Conservation (phyloP, 2,797 vertebrate species). For the Simalia tracyae region DNA sequence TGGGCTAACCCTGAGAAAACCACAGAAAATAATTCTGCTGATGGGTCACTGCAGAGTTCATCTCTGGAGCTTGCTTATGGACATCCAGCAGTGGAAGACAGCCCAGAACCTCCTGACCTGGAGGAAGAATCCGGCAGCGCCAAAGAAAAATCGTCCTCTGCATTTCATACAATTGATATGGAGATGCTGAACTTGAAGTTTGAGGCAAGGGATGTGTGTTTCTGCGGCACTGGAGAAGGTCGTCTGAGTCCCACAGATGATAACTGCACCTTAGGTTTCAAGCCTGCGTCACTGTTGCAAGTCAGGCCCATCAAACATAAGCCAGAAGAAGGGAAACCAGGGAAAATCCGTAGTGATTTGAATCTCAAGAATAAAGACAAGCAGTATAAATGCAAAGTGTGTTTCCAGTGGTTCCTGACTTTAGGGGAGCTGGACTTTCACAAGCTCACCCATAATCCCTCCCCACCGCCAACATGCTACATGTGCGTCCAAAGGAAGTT, state of each 20-base stretch:
- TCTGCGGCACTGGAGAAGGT: slow-evolving; percentile 78
- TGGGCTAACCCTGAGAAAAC: slow-evolving; percentile 74
- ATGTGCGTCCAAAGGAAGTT: slow-evolving; percentile 98
- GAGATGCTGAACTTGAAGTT: slow-evolving; percentile 81
- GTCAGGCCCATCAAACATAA: slow-evolving; percentile 71
- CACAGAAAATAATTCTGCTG: slow-evolving; percentile 46
- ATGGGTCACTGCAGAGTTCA: slow-evolving; percentile 66
- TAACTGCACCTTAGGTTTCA: slow-evolving; percentile 33
- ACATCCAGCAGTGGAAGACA: slow-evolving; percentile 39
- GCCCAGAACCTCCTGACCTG: slow-evolving; percentile 59
- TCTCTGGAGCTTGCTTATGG: slow-evolving; percentile 70
- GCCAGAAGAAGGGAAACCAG: slow-evolving; percentile 66
- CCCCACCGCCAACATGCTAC: slow-evolving; percentile 96
- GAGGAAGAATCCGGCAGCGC: slow-evolving; percentile 63
- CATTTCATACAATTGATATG: slow-evolving; percentile 79
- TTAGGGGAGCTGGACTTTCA: slow-evolving; percentile 94
- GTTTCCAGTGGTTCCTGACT: slow-evolving; percentile 94
- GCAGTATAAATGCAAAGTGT: slow-evolving; percentile 95
- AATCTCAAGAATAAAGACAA: slow-evolving; percentile 85
- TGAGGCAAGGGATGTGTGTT: slow-evolving; percentile 82
- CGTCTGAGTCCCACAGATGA: slow-evolving; percentile 57
- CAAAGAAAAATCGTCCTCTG: slow-evolving; percentile 35
- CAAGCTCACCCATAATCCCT: slow-evolving; percentile 93
- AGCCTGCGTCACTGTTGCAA: not conserved
- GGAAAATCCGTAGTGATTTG: slow-evolving; percentile 75